Conservation (phyloP, 1,140 invertebrate genomes). For the Xylocopa sonorina region DNA sequence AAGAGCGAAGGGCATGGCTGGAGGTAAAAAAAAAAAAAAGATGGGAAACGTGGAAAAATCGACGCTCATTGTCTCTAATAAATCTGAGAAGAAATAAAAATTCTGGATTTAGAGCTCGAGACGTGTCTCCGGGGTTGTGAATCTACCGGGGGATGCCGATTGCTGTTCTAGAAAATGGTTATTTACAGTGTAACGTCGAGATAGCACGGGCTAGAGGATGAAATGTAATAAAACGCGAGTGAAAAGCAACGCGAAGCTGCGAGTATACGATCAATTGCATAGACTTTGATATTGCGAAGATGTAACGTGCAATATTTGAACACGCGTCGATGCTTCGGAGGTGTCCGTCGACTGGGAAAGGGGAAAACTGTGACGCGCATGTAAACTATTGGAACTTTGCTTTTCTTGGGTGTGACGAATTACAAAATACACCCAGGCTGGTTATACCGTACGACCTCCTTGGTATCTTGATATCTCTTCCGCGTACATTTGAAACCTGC, state of each 20-base stretch:
- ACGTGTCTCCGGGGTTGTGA: neutral
- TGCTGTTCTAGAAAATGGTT: neutral
- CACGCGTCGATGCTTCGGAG: no score
- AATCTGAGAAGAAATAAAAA: neutral
- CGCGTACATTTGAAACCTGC: neutral
- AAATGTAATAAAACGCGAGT: neutral
- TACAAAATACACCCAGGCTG: neutral
- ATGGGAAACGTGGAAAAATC: neutral
- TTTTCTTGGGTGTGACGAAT: neutral
- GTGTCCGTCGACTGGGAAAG: neutral
- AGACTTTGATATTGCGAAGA: neutral
- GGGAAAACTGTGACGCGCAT: neutral
- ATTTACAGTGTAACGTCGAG: neutral
- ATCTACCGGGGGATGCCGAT: conserved; percentile 4
- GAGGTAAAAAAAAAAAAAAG: neutral
- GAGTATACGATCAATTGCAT: no score
- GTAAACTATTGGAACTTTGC: neutral
- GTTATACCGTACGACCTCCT: neutral
- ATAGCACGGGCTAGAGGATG: conserved; percentile 3
- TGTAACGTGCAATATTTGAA: neutral
- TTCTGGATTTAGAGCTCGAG: neutral
- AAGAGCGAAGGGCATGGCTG: neutral
- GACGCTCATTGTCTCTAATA: conserved; percentile 22
- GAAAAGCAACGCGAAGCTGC: no score
- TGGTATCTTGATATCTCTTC: neutral